Evolutionary conservation across 2,797 vertebrate species (phyloP), one percentile per base, ranked within the genome.

Genomic region (Decapterus maruadsi): DNA sequence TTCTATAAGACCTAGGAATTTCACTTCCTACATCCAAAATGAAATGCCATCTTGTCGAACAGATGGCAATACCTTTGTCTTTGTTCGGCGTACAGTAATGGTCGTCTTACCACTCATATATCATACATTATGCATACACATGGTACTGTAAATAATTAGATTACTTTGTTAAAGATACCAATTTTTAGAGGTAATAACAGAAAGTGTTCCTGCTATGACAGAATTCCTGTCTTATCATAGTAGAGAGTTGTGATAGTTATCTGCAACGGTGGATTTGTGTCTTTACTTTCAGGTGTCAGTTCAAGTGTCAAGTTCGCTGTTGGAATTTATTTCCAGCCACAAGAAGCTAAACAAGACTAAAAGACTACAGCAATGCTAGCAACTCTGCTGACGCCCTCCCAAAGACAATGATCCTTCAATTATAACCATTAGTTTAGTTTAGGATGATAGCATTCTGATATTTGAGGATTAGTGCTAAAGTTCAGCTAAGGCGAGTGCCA

Each of bases 181-280:
- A 2, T 69, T 50, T 22, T 7, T 46, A 22, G 5, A 13, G 3
- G 16, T 12, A 31, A 56, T 29, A 9, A 2, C 17, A 36, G 19
- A 20, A 20, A 68, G 53, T 31, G 16, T 20, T 40, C 59, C 14
- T 40, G 10, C 9, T 31, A 19, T 31, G 14, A 5, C 8, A 31
- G 20, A 66, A 20, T 40, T 56, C 1, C 17, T 56, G 51, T 56
- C 9, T 17, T 56, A 51, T 22, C 14, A 51, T 46, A 36, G 4
- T 38, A 14, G 54, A 38, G 29, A 58, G 17, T 16, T 12, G 6
- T 34, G n/a, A 58, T 40, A 19, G 56, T 70, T 81, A 80, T 77
- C 70, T 13, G 12, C 9, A 53, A 5, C 54, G 54, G 11, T 42
- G 20, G 14, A 77, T 85, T 85, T 75, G 61, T 54, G 77, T 79